Percentiles rank a stretch among this genome's conserved stretches.
Conservation (phyloP, 2,113 vertebrate genomes). For the Daboia siamensis region DNA sequence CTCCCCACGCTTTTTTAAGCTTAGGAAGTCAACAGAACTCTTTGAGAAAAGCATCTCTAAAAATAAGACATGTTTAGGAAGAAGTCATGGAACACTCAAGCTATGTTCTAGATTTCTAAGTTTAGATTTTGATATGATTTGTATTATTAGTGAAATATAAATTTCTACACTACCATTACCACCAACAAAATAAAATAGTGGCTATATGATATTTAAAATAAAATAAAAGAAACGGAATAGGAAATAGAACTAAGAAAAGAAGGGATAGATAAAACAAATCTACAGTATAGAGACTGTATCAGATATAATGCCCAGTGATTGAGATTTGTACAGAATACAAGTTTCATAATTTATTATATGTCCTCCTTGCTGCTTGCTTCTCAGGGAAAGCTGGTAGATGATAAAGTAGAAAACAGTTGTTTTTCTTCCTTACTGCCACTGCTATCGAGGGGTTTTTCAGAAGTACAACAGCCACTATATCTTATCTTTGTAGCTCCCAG, state of each 20-base stretch:
- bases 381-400: background rate
- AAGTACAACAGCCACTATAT: background rate
- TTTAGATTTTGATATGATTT: background rate
- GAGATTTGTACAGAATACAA: background rate
- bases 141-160: background rate
- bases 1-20: background rate
- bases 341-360: background rate
- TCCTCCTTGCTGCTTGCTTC: background rate
- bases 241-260: background rate
- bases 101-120: background rate
- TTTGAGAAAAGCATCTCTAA: background rate
- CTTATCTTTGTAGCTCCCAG: background rate
- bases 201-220: background rate
- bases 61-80: background rate
- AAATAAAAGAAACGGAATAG: background rate
- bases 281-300: background rate
- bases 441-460: background rate
- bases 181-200: background rate
- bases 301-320: background rate
- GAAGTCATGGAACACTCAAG: background rate
- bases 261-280: background rate
- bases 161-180: background rate
- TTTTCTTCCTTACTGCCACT: background rate
- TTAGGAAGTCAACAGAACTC: background rate
- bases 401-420: background rate